Conservation (phyloP, 2,888 invertebrate genomes). For the Panopea generosa region DNA sequence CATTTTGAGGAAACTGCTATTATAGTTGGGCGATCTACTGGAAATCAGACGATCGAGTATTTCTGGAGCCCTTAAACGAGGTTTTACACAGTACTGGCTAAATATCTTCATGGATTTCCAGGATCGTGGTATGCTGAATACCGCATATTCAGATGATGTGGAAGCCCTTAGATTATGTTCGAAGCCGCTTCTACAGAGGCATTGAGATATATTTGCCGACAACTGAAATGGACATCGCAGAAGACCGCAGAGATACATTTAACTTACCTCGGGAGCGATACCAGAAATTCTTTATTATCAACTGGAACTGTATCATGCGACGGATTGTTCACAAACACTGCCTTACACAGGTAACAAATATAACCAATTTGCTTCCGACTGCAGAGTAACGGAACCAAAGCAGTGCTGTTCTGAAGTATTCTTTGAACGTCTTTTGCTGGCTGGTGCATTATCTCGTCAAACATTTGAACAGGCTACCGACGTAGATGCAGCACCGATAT, state of each 20-base stretch:
- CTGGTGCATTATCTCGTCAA: background rate
- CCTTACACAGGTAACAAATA: background rate
- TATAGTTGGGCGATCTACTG: conserved; percentile 5
- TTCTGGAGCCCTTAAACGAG: background rate
- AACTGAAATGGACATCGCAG: conserved; percentile 1
- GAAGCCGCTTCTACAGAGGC: background rate
- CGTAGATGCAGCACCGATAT: background rate
- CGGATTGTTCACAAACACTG: background rate
- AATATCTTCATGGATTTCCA: background rate
- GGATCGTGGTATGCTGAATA: background rate
- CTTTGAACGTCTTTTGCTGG: background rate
- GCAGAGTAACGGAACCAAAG: background rate
- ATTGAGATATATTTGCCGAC: background rate
- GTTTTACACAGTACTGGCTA: conserved; percentile 13
- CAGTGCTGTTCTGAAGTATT: background rate
- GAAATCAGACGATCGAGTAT: conserved; percentile 9
- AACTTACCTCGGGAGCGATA: background rate
- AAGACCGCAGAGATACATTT: background rate
- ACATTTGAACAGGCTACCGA: background rate
- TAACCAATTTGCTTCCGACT: background rate
- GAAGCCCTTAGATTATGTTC: conserved; percentile 23
- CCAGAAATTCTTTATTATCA: conserved; percentile 8
- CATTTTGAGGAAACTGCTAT: too few species aligned
- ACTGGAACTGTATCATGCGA: background rate
- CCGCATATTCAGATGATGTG: background rate